Base-by-base conservation (phyloP, 2,113 vertebrate species). In the Pachyramphus minor region DNA sequence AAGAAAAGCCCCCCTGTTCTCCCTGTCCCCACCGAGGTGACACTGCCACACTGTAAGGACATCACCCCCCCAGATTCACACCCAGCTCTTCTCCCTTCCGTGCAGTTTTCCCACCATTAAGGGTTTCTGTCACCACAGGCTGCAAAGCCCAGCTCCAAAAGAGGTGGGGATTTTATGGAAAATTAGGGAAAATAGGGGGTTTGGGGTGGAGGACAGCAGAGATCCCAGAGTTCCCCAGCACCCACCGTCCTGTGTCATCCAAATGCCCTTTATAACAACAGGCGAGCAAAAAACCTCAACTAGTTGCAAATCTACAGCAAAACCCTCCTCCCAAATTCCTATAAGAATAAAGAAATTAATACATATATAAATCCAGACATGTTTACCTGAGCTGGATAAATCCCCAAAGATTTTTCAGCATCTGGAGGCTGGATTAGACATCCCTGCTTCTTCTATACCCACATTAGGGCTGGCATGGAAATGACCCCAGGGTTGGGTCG, bases 1-100 rank as follows among this genome's bases (percentile, higher is more conserved):
- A 93, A 93, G 91, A 88, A 84, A 90, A 90, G 50, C 15, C 39
- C 44, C 49, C 75, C 89, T 95, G 83, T 87, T 89, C 88, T 77
- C 85, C 31, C 23, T 17, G 71, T 47, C 12, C 79, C 66, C 68
- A 5, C 44, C 1, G 2, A 79, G 30, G 56, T 41, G 79, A 84
- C 89, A 74, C 47, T 83, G 87, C 37, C 93, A 49, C 27, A 2
- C 52, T 90, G 7, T 37, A 37, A 87, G 78, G 78, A 16, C 45
- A 67, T 2, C 31, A 5, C 58, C 27, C 33, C 45, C 45, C 7
- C 37, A 84, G n/a, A 55, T 21, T 37, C 67, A 6, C 37, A 9
- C 20, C 27, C 79, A 11, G 33, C 16, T 90, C 58, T 45, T 75
- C 33, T 71, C 66, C 53, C 8, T 24, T 50, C 88, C 0, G 0